These are phyloP conservation scores for Pachyuromys duprasi DNA, from an alignment of 2,797 vertebrate genomes.

Conservation along the genomic window DNA sequence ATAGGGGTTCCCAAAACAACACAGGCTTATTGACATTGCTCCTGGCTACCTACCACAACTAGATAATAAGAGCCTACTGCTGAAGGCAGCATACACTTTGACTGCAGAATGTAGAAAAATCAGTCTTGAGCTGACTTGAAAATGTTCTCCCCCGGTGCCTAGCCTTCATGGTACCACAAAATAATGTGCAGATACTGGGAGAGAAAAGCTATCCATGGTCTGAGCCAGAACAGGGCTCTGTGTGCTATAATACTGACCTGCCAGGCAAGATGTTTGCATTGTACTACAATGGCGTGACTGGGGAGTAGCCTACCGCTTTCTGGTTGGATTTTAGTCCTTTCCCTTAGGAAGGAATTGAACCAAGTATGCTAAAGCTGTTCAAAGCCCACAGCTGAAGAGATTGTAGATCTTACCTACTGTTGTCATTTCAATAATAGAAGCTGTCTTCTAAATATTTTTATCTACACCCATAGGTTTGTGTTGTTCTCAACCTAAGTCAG, in stretches of 20 bases:
- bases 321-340: not conserved
- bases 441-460: too few species aligned
- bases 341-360: not conserved
- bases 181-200: not conserved
- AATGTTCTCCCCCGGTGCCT: not conserved
- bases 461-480: not conserved
- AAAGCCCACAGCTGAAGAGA: not conserved
- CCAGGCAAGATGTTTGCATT: not conserved
- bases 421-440: not conserved
- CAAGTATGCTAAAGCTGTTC: not conserved
- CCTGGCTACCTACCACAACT: not conserved
- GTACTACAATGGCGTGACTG: too few species aligned
- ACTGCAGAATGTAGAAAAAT: not conserved
- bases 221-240: not conserved
- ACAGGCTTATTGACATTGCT: not conserved
- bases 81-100: not conserved
- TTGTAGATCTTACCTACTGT: not conserved
- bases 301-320: not conserved
- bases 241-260: too few species aligned
- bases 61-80: not conserved
- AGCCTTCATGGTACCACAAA: not conserved
- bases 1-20: not conserved
- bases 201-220: too few species aligned
- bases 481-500: not conserved
- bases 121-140: not conserved